Conservation (phyloP, 2,113 vertebrate genomes). For the Corythoichthys intestinalis region DNA sequence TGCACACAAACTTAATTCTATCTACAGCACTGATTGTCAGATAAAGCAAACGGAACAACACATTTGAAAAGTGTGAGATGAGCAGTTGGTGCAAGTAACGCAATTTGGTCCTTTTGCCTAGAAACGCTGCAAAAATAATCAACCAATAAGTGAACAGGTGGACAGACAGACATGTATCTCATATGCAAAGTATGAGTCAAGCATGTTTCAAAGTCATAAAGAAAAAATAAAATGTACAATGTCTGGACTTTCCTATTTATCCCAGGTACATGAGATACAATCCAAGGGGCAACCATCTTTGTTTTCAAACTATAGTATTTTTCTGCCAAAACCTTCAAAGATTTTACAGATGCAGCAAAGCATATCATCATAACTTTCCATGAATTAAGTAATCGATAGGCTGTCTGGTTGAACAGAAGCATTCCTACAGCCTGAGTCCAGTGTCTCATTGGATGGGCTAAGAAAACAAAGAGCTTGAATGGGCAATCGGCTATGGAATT, state of each 20-base stretch:
- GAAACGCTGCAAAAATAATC: too few species aligned
- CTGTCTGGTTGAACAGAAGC: slow-evolving; percentile 48
- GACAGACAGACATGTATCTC: too few species aligned
- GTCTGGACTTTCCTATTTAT: too few species aligned
- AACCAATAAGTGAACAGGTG: too few species aligned
- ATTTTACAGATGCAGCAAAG: slow-evolving; percentile 43
- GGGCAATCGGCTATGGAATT: slow-evolving; percentile 13
- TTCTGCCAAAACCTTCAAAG: slow-evolving; percentile 15
- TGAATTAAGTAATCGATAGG: slow-evolving; percentile 49
- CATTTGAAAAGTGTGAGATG: background rate
- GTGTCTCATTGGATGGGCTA: slow-evolving; percentile 45
- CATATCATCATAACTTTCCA: slow-evolving; percentile 48
- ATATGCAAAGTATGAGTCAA: too few species aligned
- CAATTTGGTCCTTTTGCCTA: too few species aligned
- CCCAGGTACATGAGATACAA: too few species aligned
- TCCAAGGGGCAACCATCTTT: too few species aligned
- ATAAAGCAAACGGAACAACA: background rate
- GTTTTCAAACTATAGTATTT: too few species aligned
- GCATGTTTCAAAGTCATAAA: too few species aligned
- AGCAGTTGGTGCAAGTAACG: too few species aligned
- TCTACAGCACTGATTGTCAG: background rate
- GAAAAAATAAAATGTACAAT: too few species aligned
- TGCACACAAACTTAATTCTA: slow-evolving; percentile 18
- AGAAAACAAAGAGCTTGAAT: slow-evolving; percentile 14
- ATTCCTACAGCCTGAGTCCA: slow-evolving; percentile 51